A percentile compares a stretch with the other conserved stretches of the same genome.
Conservation (phyloP, 2,888 invertebrate genomes). For the Amitus sp. region DNA sequence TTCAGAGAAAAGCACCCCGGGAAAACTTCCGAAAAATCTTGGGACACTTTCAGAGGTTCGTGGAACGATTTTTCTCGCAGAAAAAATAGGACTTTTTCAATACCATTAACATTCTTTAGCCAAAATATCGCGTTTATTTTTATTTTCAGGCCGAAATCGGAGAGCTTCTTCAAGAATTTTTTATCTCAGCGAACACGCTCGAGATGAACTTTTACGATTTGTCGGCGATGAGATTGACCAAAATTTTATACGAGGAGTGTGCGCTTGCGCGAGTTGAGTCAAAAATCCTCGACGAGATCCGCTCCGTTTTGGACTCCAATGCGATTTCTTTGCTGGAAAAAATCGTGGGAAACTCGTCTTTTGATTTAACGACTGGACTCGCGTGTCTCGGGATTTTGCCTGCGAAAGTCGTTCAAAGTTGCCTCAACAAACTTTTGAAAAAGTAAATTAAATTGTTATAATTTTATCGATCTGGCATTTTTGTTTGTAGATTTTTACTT, state of each 20-base stretch:
- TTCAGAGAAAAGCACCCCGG: background rate
- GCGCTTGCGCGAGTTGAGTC: slow-evolving; percentile 10
- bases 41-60: slow-evolving; percentile 1
- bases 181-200: slow-evolving; percentile 25
- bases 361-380: slow-evolving; percentile 61
- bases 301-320: slow-evolving; percentile 1
- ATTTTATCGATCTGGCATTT: too few species aligned
- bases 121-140: too few species aligned
- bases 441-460: slow-evolving; percentile 33
- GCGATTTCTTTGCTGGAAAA: slow-evolving; percentile 55
- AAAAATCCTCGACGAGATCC: background rate
- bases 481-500: too few species aligned
- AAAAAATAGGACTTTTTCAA: too few species aligned
- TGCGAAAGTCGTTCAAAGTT: slow-evolving; percentile 47
- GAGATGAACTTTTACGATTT: slow-evolving; percentile 50
- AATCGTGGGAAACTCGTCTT: slow-evolving; percentile 54
- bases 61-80: background rate
- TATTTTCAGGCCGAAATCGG: slow-evolving; percentile 21
- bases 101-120: too few species aligned
- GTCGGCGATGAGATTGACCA: slow-evolving; percentile 47
- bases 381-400: slow-evolving; percentile 56
- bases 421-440: slow-evolving; percentile 44
- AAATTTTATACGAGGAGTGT: slow-evolving; percentile 43
- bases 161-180: slow-evolving; percentile 20
- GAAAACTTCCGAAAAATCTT: background rate